Evolutionary conservation across 1,140 invertebrate species (phyloP).

Genomic region (Telenomus remus): DNA sequence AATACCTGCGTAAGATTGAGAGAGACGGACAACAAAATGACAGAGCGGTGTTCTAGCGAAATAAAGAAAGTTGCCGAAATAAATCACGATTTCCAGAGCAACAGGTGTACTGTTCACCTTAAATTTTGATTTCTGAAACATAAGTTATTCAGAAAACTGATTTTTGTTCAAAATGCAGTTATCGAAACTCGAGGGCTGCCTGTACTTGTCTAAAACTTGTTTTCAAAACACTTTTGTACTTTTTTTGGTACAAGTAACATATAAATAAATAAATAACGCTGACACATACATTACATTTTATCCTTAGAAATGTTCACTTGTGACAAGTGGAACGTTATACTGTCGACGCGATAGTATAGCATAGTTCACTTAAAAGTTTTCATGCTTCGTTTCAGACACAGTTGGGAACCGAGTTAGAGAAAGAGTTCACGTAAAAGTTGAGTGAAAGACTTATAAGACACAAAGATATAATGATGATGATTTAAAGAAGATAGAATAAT

Average conservation of each 20-base stretch:
- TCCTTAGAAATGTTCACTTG: conserved; percentile 29
- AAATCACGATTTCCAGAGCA: conserved; percentile 56
- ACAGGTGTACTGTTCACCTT: conserved; percentile 55
- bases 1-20: conserved; percentile 24
- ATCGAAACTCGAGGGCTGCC: too few relatives aligned
- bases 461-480: conserved; percentile 52
- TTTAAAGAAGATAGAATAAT: conserved; percentile 51
- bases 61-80: conserved; percentile 54
- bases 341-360: conserved; percentile 41
- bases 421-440: conserved; percentile 46
- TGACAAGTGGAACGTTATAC: conserved; percentile 34
- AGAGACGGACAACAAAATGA: conserved; percentile 3
- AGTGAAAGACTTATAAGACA: conserved; percentile 42
- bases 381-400: conserved; percentile 23
- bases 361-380: conserved; percentile 44
- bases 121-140: conserved; percentile 23
- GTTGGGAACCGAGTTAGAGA: conserved; percentile 40
- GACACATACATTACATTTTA: conserved; percentile 9
- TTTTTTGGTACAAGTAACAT: too few relatives aligned
- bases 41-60: conserved; percentile 23
- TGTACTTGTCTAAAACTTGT: conserved; percentile 3
- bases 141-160: too few relatives aligned
- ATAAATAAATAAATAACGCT: too few relatives aligned
- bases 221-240: background rate
- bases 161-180: too few relatives aligned